Base-by-base conservation (phyloP, 2,113 vertebrate species). In the Rhinoptilus africanus region DNA sequence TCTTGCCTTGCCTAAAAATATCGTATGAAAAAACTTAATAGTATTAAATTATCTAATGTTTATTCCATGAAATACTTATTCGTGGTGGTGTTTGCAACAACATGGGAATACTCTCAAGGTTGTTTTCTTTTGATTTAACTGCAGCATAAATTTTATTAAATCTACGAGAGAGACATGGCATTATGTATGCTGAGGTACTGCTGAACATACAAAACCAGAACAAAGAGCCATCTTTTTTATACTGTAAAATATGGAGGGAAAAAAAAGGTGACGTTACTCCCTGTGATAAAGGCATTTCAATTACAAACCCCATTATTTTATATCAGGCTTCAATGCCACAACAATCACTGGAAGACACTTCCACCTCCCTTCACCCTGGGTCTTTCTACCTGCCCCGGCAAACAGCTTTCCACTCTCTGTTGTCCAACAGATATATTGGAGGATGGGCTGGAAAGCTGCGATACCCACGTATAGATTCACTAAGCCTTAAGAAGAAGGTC, bases 41-140 rank as follows among this genome's bases (percentile, higher is more conserved):
- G 11, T 6, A 41, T 57, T 59, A 53, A 85, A 69, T 66, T 54
- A 32, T 5, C 15, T 32, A 17, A 71, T n/a, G 8, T 71, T 62
- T 91, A 67, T n/a, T 83, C 17, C 53, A 8, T 12, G 12, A 63
- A 27, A 37, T 57, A 35, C 8, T 57, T 82, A 39, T 20, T 56
- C 14, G 22, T 24, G 14, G 30, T 20, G 8, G 20, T 6, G 6
- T 28, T 75, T 69, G 41, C 53, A 63, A 30, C 50, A 77, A 7
- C 2, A 12, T 17, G 6, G 32, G 73, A 53, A 74, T 21, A 60
- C 73, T 80, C 26, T 15, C 67, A 63, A 43, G 5, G 34, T 27
- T 39, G 27, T 37, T 96, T 94, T 74, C 21, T 37, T 94, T 81
- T 66, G 35, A 89, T 94, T 93, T 92, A 87, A 82, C 8, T n/a